These are phyloP conservation scores for Teleogryllus occipitalis DNA, from an alignment of 1,140 invertebrate genomes.

Conservation along the genomic window DNA sequence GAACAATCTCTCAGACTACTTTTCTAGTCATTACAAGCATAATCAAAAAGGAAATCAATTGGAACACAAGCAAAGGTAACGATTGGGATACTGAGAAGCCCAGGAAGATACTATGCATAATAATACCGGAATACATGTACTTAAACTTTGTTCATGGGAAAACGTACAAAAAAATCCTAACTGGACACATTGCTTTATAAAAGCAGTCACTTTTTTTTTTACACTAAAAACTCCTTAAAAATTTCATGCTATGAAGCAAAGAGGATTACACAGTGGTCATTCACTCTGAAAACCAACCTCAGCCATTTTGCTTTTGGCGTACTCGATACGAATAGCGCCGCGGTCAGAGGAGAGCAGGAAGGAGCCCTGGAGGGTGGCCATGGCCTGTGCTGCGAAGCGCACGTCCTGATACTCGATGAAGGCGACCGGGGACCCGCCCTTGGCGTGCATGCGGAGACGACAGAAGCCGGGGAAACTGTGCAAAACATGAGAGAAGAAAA, in stretches of 20 bases:
- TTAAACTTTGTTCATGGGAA: too few relatives aligned
- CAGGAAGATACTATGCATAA: too few relatives aligned
- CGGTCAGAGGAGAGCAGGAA: conserved; percentile 89
- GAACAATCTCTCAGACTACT: too few relatives aligned
- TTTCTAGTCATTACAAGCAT: too few relatives aligned
- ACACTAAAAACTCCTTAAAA: too few relatives aligned
- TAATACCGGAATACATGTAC: too few relatives aligned
- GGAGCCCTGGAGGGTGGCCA: conserved; percentile 86
- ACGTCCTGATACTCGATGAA: conserved; percentile 96
- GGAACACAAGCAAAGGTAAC: too few relatives aligned
- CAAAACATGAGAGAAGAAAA: conserved; percentile 44
- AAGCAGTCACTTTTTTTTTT: too few relatives aligned
- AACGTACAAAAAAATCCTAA: too few relatives aligned
- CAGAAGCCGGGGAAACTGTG: conserved; percentile 93
- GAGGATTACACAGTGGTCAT: not conserved
- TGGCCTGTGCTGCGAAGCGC: conserved; percentile 77
- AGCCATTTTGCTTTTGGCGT: conserved; percentile 95
- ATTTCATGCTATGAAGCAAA: not conserved
- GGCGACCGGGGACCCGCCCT: conserved; percentile 84
- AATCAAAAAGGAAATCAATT: too few relatives aligned
- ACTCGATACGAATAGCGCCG: conserved; percentile 94
- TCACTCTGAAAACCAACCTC: conserved; percentile 49
- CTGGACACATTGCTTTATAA: too few relatives aligned
- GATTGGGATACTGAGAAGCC: too few relatives aligned
- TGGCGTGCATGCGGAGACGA: conserved; percentile 93